These are phyloP conservation scores for Alloplasta piceator DNA, from an alignment of 2,888 invertebrate species.

Conservation along the genomic window DNA sequence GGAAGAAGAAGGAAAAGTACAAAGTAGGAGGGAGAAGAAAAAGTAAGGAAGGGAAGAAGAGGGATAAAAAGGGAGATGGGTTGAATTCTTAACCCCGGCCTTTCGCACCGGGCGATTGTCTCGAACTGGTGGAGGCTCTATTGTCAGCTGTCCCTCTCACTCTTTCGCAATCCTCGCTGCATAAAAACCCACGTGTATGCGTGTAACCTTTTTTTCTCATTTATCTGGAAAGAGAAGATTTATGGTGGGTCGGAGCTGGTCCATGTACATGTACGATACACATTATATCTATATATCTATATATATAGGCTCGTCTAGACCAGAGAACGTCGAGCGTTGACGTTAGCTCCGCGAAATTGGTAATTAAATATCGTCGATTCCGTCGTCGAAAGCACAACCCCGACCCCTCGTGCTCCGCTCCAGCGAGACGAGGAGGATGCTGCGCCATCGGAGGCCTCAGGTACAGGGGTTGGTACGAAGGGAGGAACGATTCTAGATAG, in stretches of 20 bases:
- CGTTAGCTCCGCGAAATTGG: conserved; percentile 73
- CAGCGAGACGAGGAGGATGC: conserved; percentile 31
- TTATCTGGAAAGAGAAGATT: conserved; percentile 71
- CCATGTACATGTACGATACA: neutral
- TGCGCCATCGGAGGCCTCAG: conserved; percentile 28
- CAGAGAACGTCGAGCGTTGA: conserved; percentile 57
- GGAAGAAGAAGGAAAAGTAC: conserved; percentile 9
- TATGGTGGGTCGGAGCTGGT: conserved; percentile 52
- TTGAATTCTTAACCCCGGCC: conserved; percentile 57
- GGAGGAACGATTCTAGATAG: conserved; percentile 17
- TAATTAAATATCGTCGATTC: conserved; percentile 75
- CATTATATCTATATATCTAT: conserved; percentile 7
- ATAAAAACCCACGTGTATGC: conserved; percentile 11
- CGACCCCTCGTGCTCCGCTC: conserved; percentile 28
- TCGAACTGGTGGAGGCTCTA: conserved; percentile 37
- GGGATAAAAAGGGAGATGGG: conserved; percentile 27
- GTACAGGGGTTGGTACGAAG: neutral
- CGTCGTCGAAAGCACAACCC: conserved; percentile 63
- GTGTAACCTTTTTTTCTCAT: conserved; percentile 47
- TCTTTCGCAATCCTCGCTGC: conserved; percentile 4
- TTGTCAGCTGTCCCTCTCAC: conserved; percentile 65
- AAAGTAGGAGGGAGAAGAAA: neutral
- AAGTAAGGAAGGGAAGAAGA: conserved; percentile 1
- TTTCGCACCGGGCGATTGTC: conserved; percentile 53
- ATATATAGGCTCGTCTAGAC: neutral